phyloP scores from a whole-genome alignment of 2,888 invertebrate genomes.

The Lasius fuliginosus region DNA sequence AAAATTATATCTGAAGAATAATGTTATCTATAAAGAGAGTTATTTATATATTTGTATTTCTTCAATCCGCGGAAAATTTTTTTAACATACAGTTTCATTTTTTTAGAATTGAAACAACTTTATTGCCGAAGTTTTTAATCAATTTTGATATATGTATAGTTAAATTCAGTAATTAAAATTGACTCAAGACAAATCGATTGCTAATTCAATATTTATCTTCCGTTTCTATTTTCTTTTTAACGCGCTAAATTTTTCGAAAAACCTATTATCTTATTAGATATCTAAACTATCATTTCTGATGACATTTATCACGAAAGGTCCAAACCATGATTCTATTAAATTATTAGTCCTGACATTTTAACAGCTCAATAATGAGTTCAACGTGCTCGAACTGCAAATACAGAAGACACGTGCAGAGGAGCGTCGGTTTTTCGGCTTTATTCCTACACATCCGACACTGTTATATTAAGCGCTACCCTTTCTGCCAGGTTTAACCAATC shows the following conservation, averaged over 20 bases:
- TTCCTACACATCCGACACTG: conserved; percentile 61
- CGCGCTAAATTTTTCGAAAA: background rate
- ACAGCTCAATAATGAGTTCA: background rate
- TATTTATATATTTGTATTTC: background rate
- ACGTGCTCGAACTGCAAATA: background rate
- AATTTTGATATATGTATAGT: too few relatives aligned
- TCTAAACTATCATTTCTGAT: background rate
- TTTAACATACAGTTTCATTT: background rate
- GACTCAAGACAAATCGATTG: too few relatives aligned
- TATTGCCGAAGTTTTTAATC: too few relatives aligned
- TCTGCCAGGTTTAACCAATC: conserved; percentile 65
- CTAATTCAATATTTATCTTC: background rate
- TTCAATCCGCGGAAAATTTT: background rate
- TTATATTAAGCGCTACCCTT: conserved; percentile 73
- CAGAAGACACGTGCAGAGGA: background rate
- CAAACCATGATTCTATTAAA: background rate
- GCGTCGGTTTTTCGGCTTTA: conserved; percentile 54
- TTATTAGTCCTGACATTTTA: background rate
- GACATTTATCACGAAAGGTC: background rate
- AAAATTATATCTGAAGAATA: background rate
- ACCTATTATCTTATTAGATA: background rate
- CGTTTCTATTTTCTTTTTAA: background rate
- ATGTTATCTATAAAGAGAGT: background rate
- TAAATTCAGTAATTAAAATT: too few relatives aligned
- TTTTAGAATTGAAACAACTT: background rate